Conservation (phyloP, 2,888 invertebrate species). For the Drosophila engyochracea region DNA sequence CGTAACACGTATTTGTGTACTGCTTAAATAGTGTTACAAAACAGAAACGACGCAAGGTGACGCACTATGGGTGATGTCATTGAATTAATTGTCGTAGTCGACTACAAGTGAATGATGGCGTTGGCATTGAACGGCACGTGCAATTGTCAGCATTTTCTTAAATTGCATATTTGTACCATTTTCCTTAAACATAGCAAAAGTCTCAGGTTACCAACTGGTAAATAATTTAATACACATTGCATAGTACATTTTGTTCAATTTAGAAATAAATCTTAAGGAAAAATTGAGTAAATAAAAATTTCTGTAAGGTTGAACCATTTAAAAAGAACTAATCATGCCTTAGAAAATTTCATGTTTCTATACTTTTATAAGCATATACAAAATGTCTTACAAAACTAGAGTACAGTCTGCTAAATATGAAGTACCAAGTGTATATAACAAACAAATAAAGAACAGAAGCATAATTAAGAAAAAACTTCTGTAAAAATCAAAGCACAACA, state of each 20-base stretch:
- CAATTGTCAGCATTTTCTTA: conserved; percentile 23
- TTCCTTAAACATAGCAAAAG: background rate
- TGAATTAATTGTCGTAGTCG: conserved; percentile 33
- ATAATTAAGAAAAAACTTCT: background rate
- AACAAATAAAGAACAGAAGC: background rate
- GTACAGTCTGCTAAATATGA: background rate
- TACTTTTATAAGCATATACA: background rate
- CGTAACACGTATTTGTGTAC: background rate
- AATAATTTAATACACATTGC: background rate
- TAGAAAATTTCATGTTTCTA: background rate
- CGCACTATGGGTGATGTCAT: conserved; percentile 66
- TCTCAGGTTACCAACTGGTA: background rate
- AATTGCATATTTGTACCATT: background rate
- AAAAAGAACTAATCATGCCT: background rate
- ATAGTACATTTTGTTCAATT: background rate
- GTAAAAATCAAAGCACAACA: background rate
- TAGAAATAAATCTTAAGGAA: background rate
- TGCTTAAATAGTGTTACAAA: conserved; percentile 29
- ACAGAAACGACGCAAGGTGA: conserved; percentile 39
- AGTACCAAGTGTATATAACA: background rate
- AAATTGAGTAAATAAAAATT: background rate
- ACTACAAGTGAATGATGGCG: conserved; percentile 26
- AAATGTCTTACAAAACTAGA: background rate
- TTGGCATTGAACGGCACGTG: conserved; percentile 37
- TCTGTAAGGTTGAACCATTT: background rate